A percentile compares a stretch with the other conserved stretches of the same genome.
These are phyloP conservation scores for Anthrax anthrax DNA, from an alignment of 2,888 invertebrate genomes.

Conservation along the genomic window DNA sequence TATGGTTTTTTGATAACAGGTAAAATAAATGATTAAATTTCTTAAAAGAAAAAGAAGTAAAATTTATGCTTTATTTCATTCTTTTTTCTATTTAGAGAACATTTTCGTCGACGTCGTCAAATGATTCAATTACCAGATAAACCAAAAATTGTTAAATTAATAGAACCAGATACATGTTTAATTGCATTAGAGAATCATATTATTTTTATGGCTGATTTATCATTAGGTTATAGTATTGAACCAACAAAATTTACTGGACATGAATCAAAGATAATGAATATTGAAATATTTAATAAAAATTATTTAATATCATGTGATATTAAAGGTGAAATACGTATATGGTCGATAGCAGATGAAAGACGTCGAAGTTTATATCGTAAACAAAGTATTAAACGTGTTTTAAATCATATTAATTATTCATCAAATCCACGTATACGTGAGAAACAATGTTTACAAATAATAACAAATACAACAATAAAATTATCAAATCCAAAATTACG, in stretches of 20 bases:
- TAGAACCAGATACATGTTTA: slow-evolving; percentile 25
- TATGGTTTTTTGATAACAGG: slow-evolving; percentile 28
- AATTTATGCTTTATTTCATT: neutral
- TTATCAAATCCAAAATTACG: neutral
- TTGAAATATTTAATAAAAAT: slow-evolving; percentile 22
- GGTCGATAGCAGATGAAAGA: slow-evolving; percentile 22
- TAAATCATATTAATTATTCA: slow-evolving; percentile 10
- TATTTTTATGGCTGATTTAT: slow-evolving; percentile 25
- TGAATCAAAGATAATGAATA: slow-evolving; percentile 17
- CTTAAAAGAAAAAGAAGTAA: neutral
- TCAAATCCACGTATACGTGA: slow-evolving; percentile 4
- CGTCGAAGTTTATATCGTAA: slow-evolving; percentile 16
- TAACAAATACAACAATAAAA: neutral
- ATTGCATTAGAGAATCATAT: slow-evolving; percentile 21
- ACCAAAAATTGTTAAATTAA: slow-evolving; percentile 20
- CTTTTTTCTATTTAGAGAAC: slow-evolving; percentile 19
- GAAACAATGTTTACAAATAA: slow-evolving; percentile 7
- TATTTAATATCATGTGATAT: slow-evolving; percentile 26
- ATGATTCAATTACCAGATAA: slow-evolving; percentile 24
- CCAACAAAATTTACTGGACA: slow-evolving; percentile 20
- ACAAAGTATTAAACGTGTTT: slow-evolving; percentile 13
- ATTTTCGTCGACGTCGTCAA: slow-evolving; percentile 29
- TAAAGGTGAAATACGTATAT: slow-evolving; percentile 26
- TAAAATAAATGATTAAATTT: slow-evolving; percentile 9
- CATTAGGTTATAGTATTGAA: slow-evolving; percentile 21